Evolutionary conservation across 2,113 vertebrate genomes (phyloP).

Genomic region (Corythornis vintsioides): DNA sequence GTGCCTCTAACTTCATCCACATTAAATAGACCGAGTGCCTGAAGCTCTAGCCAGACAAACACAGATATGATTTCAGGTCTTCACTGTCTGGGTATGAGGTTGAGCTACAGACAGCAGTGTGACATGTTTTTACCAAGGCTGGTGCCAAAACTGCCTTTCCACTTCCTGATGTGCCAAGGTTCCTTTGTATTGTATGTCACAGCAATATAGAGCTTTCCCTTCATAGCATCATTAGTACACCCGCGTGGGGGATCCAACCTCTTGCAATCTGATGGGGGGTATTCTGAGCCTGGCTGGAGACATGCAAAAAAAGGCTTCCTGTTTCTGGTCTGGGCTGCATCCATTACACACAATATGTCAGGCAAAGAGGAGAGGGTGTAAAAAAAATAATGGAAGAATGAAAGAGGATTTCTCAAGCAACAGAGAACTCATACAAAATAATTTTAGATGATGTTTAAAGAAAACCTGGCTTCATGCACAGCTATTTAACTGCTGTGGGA

Average conservation of each 20-base stretch:
- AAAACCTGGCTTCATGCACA: not conserved
- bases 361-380: slow-evolving; percentile 3
- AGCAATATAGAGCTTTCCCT: not conserved
- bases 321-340: slow-evolving; percentile 28
- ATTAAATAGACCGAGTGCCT: not conserved
- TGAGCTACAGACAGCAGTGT: not conserved
- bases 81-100: slow-evolving; percentile 11
- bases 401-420: not conserved
- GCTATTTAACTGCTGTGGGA: not conserved
- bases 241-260: not conserved
- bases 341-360: slow-evolving; percentile 17
- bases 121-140: not conserved
- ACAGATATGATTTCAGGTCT: slow-evolving; percentile 16
- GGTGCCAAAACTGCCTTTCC: slow-evolving; percentile 36
- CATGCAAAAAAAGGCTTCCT: not conserved
- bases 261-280: not conserved
- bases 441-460: not conserved
- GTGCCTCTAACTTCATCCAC: not conserved
- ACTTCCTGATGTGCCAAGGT: not conserved
- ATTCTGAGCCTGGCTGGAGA: not conserved
- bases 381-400: not conserved
- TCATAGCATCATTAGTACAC: not conserved
- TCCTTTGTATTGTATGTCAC: not conserved
- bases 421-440: not conserved
- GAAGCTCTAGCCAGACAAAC: not conserved